Evolutionary conservation across 2,797 vertebrate genomes (phyloP).

Genomic region (Alectoris magna): DNA sequence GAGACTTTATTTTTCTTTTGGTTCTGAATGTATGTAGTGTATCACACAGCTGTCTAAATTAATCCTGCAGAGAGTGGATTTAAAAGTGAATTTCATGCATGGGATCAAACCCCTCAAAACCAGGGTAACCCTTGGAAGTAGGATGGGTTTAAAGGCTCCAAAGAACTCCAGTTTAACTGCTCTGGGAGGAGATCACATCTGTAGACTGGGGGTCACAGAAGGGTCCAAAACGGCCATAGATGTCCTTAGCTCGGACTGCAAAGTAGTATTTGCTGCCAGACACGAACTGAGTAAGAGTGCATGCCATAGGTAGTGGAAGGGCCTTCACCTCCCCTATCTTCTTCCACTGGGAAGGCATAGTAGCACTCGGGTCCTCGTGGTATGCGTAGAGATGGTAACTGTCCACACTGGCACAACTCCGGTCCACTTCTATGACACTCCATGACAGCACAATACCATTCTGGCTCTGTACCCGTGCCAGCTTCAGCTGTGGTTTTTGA

Average conservation of each 20-base stretch:
- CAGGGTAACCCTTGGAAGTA: slow-evolving; percentile 52
- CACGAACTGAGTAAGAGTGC: slow-evolving; percentile 98
- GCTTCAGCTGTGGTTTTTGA: slow-evolving; percentile 96
- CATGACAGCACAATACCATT: slow-evolving; percentile 97
- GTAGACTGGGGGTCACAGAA: slow-evolving; percentile 99
- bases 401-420: slow-evolving; percentile 92
- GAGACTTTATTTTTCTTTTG: slow-evolving; percentile 77
- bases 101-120: slow-evolving; percentile 73
- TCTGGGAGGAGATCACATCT: slow-evolving; percentile 91
- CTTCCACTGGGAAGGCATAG: slow-evolving; percentile 91
- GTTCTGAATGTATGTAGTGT: slow-evolving; percentile 80
- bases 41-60: slow-evolving; percentile 73
- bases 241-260: slow-evolving; percentile 95
- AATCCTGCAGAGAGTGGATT: slow-evolving; percentile 77
- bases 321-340: slow-evolving; percentile 99
- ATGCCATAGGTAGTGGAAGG: slow-evolving; percentile 96
- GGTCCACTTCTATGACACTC: slow-evolving; percentile 94
- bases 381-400: slow-evolving; percentile 99
- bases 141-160: slow-evolving; percentile 66
- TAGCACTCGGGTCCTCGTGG: slow-evolving; percentile 91
- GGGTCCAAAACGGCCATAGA: slow-evolving; percentile 95
- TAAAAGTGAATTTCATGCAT: slow-evolving; percentile 81
- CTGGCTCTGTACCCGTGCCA: slow-evolving; percentile 95
- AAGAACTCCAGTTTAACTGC: slow-evolving; percentile 77
- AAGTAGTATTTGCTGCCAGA: slow-evolving; percentile 99